Conservation (phyloP, 2,888 invertebrate genomes). For the Aricia artaxerxes region DNA sequence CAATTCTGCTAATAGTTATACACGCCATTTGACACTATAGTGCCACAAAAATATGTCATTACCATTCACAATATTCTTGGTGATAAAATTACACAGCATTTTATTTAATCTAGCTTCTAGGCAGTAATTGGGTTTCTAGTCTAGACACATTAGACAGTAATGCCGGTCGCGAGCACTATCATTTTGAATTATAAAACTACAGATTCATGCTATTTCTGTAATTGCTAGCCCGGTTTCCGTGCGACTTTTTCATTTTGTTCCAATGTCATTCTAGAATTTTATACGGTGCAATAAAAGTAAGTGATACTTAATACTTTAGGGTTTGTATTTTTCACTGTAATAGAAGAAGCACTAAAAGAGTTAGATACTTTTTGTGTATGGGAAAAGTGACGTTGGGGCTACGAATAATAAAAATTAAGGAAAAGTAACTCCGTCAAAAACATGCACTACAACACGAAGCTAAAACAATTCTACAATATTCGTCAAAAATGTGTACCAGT, state of each 20-base stretch:
- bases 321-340: too few species aligned
- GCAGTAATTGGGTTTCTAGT: conserved; percentile 17
- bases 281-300: background rate
- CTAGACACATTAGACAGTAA: conserved; percentile 16
- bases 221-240: conserved; percentile 9
- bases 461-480: too few species aligned
- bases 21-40: background rate
- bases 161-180: background rate
- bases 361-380: too few species aligned
- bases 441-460: too few species aligned
- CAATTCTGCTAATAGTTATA: too few species aligned
- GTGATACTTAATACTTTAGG: background rate
- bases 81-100: conserved; percentile 1
- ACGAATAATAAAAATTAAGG: too few species aligned
- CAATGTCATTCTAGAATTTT: background rate
- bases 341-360: too few species aligned
- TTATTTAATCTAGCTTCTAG: background rate
- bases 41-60: background rate
- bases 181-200: conserved; percentile 19
- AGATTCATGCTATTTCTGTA: conserved; percentile 6
- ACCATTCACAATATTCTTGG: background rate
- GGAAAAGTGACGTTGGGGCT: too few species aligned
- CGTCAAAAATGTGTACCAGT: too few species aligned
- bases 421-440: too few species aligned
- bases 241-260: conserved; percentile 9